phyloP scores from a whole-genome alignment of 2,888 invertebrate genomes.

The Lasiommata megera region DNA sequence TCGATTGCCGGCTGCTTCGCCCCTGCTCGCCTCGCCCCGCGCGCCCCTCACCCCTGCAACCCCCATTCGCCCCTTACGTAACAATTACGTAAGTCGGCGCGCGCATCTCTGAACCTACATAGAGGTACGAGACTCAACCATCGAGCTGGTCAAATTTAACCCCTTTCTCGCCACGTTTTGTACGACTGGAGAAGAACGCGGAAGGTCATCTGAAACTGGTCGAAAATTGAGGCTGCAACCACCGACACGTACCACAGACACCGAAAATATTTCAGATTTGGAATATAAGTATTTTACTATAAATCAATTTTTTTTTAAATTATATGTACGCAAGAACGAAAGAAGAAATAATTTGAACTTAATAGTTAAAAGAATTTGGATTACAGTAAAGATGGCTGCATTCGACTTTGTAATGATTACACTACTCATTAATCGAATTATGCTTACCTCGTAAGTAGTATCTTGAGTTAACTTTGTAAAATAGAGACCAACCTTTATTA shows the following conservation, averaged over 20 bases:
- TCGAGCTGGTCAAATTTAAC: conserved; percentile 26
- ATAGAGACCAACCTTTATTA: no score
- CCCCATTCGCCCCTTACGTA: conserved; percentile 65
- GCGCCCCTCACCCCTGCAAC: conserved; percentile 44
- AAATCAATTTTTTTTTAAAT: no score
- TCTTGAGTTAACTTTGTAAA: no score
- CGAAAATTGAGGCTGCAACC: conserved; percentile 25
- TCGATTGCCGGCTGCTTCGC: conserved; percentile 69
- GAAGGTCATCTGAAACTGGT: conserved; percentile 42
- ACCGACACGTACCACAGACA: neutral
- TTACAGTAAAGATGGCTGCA: no score
- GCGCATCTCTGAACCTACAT: conserved; percentile 63
- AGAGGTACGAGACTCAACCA: conserved; percentile 10
- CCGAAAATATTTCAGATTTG: neutral
- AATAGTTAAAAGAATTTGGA: no score
- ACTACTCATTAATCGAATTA: no score
- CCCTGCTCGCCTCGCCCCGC: conserved; percentile 46
- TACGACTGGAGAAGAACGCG: conserved; percentile 25
- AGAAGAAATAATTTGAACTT: no score
- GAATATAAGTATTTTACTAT: no score
- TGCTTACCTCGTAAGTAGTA: no score
- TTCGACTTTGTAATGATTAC: no score
- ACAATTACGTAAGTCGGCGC: conserved; percentile 75
- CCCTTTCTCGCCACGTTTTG: conserved; percentile 20
- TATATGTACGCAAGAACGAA: no score